A percentile compares a stretch with the other conserved stretches of the same genome.
Evolutionary conservation across 2,888 invertebrate genomes (phyloP).

Genomic region (Dendrolimus pini): DNA sequence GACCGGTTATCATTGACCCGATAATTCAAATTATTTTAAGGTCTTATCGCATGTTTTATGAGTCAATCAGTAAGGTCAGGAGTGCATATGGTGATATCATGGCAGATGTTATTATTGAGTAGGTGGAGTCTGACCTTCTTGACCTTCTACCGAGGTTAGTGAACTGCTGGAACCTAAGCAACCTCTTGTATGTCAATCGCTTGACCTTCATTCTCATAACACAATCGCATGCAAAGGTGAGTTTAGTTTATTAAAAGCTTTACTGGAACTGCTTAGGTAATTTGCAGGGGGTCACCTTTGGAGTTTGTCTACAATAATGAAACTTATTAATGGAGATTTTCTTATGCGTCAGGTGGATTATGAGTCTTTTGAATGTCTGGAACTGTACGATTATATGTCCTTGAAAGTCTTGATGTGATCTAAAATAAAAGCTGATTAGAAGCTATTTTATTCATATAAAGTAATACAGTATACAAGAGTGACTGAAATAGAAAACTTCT

Average conservation of each 20-base stretch:
- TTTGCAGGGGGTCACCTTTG: no score
- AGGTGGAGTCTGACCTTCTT: not conserved
- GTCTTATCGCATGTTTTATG: not conserved
- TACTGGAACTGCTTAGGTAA: no score
- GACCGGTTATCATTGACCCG: not conserved
- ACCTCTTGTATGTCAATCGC: not conserved
- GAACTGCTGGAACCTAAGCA: conserved; percentile 2
- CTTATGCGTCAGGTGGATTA: no score
- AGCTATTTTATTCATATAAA: no score
- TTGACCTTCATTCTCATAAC: not conserved
- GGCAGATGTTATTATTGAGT: not conserved
- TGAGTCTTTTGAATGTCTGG: no score
- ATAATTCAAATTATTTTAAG: not conserved
- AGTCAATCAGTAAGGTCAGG: not conserved
- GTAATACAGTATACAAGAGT: no score
- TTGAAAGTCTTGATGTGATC: no score
- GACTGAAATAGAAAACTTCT: no score
- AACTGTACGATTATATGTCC: no score
- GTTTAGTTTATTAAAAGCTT: not conserved
- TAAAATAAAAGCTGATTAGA: no score
- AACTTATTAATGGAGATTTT: no score
- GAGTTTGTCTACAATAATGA: no score
- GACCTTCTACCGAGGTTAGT: conserved; percentile 1
- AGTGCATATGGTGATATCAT: not conserved
- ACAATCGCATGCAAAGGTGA: not conserved